Base-by-base conservation (phyloP, 2,888 invertebrate genomes). In the Ellobium chinense region DNA sequence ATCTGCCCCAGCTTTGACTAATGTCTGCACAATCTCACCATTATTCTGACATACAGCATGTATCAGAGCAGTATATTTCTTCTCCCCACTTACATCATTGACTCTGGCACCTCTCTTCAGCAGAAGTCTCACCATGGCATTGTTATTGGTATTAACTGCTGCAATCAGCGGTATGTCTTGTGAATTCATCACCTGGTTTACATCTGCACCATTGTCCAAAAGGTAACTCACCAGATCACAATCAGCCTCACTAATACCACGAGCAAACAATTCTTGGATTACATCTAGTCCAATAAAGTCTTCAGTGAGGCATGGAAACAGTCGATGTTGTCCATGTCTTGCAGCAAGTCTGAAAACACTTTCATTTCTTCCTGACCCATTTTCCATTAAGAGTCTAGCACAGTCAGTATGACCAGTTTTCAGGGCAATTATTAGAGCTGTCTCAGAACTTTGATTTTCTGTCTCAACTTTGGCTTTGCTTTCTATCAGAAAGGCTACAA, bases 391-490 rank as follows among this genome's bases (percentile, higher is more conserved):
- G 24, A 62, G 5, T 4, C 70, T 54, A 31, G 34, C 69, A 78
- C 69, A 58, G 7, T 18, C 21, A 37, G 29, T 78, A 1, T 70
- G 21, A 29, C 39, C 27, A 29, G 14, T 18, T 9, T 34, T 39
- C 27, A 78, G 46, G 36, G 78, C 69, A 60, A 29, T 29, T 2
- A 21, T 62, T 18, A 78, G 62, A 1, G 78, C 78, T n/a, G 39
- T 34, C 7, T 37, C 37, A 24, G 4, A 27, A 24, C 27, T 62
- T 5, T 2, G 1, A 31, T 78, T 36, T 58, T 29, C 18, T 29
- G 70, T 14, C 31, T 36, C 24, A 4, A 62, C 9, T 18, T 78
- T 62, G 5, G 70, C 60, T 2, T 46, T 46, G 14, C 29, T n/a
- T 24, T 70, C n/a, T 14, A 78, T 36, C 12, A 78, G 39, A 31